Base-by-base conservation (phyloP, 2,888 invertebrate genomes). In the Heteromurus nitidus region DNA sequence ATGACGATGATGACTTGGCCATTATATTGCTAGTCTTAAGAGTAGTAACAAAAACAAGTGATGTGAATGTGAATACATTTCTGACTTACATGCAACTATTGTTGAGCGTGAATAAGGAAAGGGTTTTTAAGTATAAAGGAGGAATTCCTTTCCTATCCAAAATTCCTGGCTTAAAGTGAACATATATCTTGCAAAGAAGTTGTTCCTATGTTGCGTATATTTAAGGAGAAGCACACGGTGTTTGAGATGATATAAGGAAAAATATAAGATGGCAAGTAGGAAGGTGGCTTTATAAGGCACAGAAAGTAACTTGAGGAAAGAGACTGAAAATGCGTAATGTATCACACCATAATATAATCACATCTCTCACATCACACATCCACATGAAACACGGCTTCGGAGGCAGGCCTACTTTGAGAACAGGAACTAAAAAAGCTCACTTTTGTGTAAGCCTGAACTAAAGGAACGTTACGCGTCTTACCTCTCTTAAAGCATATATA, bases 351-450 rank as follows among this genome's bases (percentile, higher is more conserved):
- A 47, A n/a, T 11, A 47, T 36, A 13, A 36, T 9, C 13, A 5
- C 36, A 5, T 36, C 36, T 9, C 13, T 47, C n/a, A 47, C 47
- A 47, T 47, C 47, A n/a, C 47, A 47, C 47, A 11, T 47, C 47
- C 16, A 47, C n/a, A 47, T 47, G 3, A 5, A 47, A 47, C n/a
- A 47, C 36, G 13, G n/a, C n/a, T n/a, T n/a, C n/a, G n/a, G n/a
- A n/a, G n/a, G 13, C 47, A 55, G 55, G 55, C 55, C 55, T 55
- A 55, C 55, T 55, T 55, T 11, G 26, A 55, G 55, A 55, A 55
- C 55, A 55, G 55, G 55, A 55, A 55, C 55, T 55, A n/a, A 55
- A 55, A n/a, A 55, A 55, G 53, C 24, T 18, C 3, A 47, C 47
- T 47, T 16, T 11, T 47, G 47, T 47, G 11, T 47, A 47, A 47